Evolutionary conservation across 2,797 vertebrate species (phyloP).

Genomic region (Sebastes kiyomatsui): DNA sequence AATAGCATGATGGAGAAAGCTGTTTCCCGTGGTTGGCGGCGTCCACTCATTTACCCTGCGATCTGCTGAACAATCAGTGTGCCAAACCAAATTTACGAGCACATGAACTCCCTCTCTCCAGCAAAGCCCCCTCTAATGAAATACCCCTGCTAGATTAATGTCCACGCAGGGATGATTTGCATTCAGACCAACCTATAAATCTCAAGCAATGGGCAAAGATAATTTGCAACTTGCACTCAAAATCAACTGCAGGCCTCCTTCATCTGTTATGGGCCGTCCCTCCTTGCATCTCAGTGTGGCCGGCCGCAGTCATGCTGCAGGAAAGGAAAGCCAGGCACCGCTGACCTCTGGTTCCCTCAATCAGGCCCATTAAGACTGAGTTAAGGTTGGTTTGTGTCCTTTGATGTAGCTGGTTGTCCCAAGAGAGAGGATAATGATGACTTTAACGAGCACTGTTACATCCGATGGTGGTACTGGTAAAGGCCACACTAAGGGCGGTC

Average conservation of each 20-base stretch:
- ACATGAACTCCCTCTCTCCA: constrained; percentile 52
- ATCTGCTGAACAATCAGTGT: constrained; percentile 82
- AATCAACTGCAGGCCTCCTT: constrained; percentile 50
- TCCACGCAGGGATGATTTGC: constrained; percentile 76
- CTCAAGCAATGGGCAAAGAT: constrained; percentile 62
- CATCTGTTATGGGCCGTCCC: constrained; percentile 25
- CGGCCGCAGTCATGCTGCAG: constrained; percentile 9
- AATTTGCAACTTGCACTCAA: constrained; percentile 60
- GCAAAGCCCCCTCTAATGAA: constrained; percentile 76
- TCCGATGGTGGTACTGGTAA: constrained; percentile 35
- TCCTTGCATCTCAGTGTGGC: not conserved
- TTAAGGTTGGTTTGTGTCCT: constrained; percentile 49
- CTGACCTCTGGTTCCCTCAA: constrained; percentile 43
- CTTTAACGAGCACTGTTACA: constrained; percentile 53
- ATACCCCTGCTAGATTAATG: constrained; percentile 76
- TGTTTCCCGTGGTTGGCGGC: constrained; percentile 57
- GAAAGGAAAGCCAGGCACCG: constrained; percentile 1
- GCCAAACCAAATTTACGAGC: constrained; percentile 76
- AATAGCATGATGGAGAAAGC: constrained; percentile 64
- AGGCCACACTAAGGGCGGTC: constrained; percentile 19
- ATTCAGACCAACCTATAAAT: constrained; percentile 73
- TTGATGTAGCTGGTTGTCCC: constrained; percentile 53
- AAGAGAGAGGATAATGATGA: constrained; percentile 43
- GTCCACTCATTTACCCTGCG: constrained; percentile 66
- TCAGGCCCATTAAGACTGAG: constrained; percentile 37